phyloP scores from a whole-genome alignment of 2,888 invertebrate species.

The Tenthredo distinguenda region DNA sequence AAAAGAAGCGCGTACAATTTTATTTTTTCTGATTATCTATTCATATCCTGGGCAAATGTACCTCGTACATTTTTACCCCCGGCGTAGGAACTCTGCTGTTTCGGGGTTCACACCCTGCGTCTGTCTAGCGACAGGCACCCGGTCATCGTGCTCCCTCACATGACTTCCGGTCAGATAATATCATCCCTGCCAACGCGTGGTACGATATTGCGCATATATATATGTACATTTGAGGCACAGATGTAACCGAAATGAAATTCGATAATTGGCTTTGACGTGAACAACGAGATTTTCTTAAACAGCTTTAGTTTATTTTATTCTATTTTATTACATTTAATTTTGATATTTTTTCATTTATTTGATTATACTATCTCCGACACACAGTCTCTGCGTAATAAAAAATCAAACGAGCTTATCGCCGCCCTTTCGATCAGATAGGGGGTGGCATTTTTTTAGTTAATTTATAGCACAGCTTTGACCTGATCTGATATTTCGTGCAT shows the following conservation, averaged over 20 bases:
- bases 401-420: slow-evolving; percentile 48
- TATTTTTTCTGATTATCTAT: background rate
- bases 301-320: background rate
- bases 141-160: background rate
- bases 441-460: slow-evolving; percentile 40
- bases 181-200: slow-evolving; percentile 10
- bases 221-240: no score
- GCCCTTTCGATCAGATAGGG: slow-evolving; percentile 23
- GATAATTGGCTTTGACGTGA: background rate
- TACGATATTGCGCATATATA: no score
- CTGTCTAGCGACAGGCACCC: slow-evolving; percentile 43
- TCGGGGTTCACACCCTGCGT: slow-evolving; percentile 42
- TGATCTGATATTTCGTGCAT: slow-evolving; percentile 50
- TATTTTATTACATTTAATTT: background rate
- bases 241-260: slow-evolving; percentile 17
- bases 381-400: slow-evolving; percentile 34
- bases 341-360: background rate
- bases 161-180: slow-evolving; percentile 52
- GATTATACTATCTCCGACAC: background rate
- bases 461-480: slow-evolving; percentile 50
- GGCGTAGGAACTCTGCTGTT: slow-evolving; percentile 21
- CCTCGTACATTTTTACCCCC: background rate
- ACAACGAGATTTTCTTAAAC: background rate
- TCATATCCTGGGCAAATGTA: background rate
- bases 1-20: background rate